Evolutionary conservation across 2,797 vertebrate species (phyloP).

Genomic region (Lacerta agilis): DNA sequence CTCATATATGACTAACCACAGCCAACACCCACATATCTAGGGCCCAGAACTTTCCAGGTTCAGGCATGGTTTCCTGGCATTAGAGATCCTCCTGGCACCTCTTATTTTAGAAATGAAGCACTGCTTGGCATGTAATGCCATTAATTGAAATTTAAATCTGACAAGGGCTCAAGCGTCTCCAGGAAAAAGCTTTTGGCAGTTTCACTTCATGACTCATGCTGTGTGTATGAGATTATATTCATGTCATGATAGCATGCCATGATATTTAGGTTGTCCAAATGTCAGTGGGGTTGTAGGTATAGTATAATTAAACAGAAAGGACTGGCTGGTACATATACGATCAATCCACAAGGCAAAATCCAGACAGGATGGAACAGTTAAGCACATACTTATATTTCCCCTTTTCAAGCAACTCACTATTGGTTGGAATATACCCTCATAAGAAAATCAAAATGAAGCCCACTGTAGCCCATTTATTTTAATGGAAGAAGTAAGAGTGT

Average conservation of each 20-base stretch:
- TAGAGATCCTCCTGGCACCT: neutral
- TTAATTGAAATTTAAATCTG: neutral
- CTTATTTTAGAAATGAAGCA: neutral
- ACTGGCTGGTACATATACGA: neutral
- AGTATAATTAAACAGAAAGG: neutral
- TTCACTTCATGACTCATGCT: neutral
- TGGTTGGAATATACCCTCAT: neutral
- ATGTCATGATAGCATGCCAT: neutral
- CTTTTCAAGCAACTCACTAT: neutral
- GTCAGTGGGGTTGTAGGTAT: neutral
- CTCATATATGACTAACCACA: no score
- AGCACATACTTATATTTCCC: neutral
- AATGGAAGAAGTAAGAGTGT: neutral
- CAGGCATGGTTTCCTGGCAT: neutral
- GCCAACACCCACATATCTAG: neutral
- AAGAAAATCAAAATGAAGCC: no score
- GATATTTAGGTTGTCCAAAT: neutral
- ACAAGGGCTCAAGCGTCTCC: neutral
- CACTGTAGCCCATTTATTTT: neutral
- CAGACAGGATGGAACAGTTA: neutral
- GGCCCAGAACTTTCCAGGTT: neutral
- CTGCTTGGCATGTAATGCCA: neutral
- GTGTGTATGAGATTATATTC: no score
- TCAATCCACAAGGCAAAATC: neutral
- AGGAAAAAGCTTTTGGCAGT: neutral